Evolutionary conservation across 2,888 invertebrate species (phyloP), one percentile per base, ranked within the genome.

Genomic region (Meganola albula): DNA sequence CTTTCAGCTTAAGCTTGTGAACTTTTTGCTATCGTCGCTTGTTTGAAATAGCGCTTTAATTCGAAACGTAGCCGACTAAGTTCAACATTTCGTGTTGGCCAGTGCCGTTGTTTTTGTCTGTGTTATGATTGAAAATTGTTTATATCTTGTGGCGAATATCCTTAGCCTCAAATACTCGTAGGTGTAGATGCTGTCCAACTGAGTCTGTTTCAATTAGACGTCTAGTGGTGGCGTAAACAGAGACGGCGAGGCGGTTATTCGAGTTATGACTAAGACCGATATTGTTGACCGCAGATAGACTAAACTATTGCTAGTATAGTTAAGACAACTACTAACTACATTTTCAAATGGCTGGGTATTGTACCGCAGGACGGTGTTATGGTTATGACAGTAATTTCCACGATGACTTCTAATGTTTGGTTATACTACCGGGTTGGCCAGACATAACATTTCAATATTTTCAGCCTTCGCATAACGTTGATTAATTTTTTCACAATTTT

Each of bases 131-230:
- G 34, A 11, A 27, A 32, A 21, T 28, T 40, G 20, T 38, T 7
- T 40, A 29, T 38, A 32, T 34, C 22, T 38, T n/a, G 11, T 11
- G 24, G 32, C 27, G 21, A 27, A 39, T 35, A 36, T 24, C 31
- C 31, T 18, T 24, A 22, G 27, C 21, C 37, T 16, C 25, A 31
- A 49, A 49, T 54, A 44, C 53, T 54, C n/a, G n/a, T 53, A 39
- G 44, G 39, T 33, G 38, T 38, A 48, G 53, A n/a, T n/a, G n/a
- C n/a, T 53, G 45, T 43, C 43, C 35, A 53, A 38, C 50, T 42
- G 52, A 58, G 59, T 60, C 53, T 40, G 53, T 65, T 68, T 60
- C 63, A 69, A 70, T 69, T 70, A 67, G 58, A 54, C 48, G 58
- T 53, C 49, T 48, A 53, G 49, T 57, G 8, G 20, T 7, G 54